These are phyloP conservation scores for Papio anubis DNA, from an alignment of 2,113 vertebrate species.

Conservation along the genomic window DNA sequence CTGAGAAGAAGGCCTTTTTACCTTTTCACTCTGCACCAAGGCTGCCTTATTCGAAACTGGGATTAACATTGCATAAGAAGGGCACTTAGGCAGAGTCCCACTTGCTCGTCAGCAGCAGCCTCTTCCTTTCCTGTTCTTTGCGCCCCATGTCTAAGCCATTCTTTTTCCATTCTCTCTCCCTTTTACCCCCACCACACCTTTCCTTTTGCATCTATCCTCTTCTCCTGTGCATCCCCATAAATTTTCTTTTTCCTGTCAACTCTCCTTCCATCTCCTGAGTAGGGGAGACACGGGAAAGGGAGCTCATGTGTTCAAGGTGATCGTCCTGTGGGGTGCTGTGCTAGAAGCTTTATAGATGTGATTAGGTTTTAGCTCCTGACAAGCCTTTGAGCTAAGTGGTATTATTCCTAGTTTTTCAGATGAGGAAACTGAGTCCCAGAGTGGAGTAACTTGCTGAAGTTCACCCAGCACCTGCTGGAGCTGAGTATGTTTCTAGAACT, in stretches of 20 bases:
- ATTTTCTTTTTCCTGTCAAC: not conserved
- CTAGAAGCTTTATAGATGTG: not conserved
- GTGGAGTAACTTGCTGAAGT: not conserved
- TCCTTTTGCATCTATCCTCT: not conserved
- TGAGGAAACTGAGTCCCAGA: not conserved
- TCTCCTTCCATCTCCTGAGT: not conserved
- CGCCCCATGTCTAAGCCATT: not conserved
- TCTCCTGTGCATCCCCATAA: not conserved
- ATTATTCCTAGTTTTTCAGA: not conserved
- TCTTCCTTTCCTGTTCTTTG: not conserved
- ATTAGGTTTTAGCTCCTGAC: not conserved
- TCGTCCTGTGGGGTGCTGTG: not conserved
- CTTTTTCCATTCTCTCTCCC: not conserved
- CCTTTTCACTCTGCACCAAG: not conserved
- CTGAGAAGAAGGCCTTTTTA: not conserved
- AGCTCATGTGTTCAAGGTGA: not conserved
- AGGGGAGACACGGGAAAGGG: not conserved
- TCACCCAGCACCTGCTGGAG: not conserved
- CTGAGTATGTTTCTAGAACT: not conserved
- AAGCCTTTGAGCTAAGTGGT: not conserved
- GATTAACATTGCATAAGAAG: not conserved
- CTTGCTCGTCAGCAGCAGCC: not conserved
- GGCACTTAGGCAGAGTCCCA: not conserved
- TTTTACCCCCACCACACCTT: fast-evolving
- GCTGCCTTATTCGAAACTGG: not conserved